A percentile compares a stretch with the other conserved stretches of the same genome.
Evolutionary conservation across 2,797 vertebrate species (phyloP).

Genomic region (Acomys russatus): DNA sequence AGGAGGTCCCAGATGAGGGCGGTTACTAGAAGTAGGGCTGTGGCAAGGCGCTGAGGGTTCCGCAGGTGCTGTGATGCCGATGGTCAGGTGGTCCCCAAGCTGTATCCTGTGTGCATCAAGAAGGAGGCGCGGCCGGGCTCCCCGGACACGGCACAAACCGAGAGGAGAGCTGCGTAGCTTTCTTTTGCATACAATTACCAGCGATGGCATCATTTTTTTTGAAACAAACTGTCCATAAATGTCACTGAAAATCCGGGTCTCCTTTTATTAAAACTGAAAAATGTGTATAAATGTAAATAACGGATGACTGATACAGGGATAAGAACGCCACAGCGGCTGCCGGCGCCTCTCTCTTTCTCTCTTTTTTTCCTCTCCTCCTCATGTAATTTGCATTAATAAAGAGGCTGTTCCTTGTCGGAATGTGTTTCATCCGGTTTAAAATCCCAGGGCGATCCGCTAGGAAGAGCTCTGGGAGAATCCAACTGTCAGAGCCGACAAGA

Average conservation of each 20-base stretch:
- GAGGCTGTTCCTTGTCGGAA: slow-evolving; percentile 99
- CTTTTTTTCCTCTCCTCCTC: slow-evolving; percentile 91
- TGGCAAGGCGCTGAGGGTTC: background rate
- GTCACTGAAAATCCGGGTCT: slow-evolving; percentile 89
- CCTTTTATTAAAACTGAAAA: slow-evolving; percentile 94
- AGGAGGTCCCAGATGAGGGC: rapidly evolving
- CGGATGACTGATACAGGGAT: slow-evolving; percentile 93
- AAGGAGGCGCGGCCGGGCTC: background rate
- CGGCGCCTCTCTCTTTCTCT: slow-evolving; percentile 90
- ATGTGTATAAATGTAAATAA: slow-evolving; percentile 92
- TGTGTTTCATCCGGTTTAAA: slow-evolving; percentile 99
- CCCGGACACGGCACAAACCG: rapidly evolving
- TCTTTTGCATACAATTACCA: slow-evolving; percentile 80
- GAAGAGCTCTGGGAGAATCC: slow-evolving; percentile 98
- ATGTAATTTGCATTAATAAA: slow-evolving; percentile 99
- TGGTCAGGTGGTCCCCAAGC: background rate
- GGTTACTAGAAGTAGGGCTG: rapidly evolving
- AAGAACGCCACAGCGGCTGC: slow-evolving; percentile 92
- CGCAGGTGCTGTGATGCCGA: background rate
- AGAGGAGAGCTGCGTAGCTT: background rate
- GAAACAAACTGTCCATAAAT: slow-evolving; percentile 90
- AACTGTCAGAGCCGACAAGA: slow-evolving; percentile 99
- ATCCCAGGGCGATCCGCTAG: slow-evolving; percentile 98
- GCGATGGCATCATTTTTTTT: slow-evolving; percentile 81
- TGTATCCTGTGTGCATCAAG: background rate